A percentile compares a stretch with the other conserved stretches of the same genome.
Conservation (phyloP, 2,113 vertebrate genomes). For the Grus americana region DNA sequence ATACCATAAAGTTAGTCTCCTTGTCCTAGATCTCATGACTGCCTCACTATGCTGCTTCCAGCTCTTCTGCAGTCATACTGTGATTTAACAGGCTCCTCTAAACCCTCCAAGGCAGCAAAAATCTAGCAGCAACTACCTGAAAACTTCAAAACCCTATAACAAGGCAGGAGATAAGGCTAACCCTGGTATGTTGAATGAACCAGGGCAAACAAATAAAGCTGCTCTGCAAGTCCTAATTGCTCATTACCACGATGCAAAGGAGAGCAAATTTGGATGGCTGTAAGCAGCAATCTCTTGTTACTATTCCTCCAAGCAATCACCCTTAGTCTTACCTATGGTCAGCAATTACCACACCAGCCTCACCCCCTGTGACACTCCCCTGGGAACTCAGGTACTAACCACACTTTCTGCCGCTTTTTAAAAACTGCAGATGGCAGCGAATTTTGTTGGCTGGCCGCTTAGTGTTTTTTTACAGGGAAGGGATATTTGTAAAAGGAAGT, state of each 20-base stretch:
- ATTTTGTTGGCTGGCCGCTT: background rate
- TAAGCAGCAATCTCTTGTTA: background rate
- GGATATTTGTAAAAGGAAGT: background rate
- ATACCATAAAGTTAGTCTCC: background rate
- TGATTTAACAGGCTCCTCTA: background rate
- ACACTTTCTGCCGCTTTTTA: background rate
- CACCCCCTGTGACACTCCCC: background rate
- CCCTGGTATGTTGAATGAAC: background rate
- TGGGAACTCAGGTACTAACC: background rate
- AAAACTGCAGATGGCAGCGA: background rate
- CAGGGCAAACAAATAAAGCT: slow-evolving; percentile 14
- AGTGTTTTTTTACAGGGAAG: background rate
- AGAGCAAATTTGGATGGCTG: background rate
- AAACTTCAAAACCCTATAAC: background rate
- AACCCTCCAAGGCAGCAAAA: background rate
- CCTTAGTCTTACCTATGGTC: background rate
- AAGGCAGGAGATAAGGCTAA: background rate
- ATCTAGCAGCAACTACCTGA: background rate
- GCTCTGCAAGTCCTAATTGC: background rate
- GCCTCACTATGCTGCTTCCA: background rate
- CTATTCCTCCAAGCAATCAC: background rate
- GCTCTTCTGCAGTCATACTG: background rate
- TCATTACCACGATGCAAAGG: background rate
- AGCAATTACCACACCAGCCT: slow-evolving; percentile 14
- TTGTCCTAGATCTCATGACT: background rate